phyloP scores from a whole-genome alignment of 2,888 invertebrate genomes.

The Pachymerium ferrugineum region DNA sequence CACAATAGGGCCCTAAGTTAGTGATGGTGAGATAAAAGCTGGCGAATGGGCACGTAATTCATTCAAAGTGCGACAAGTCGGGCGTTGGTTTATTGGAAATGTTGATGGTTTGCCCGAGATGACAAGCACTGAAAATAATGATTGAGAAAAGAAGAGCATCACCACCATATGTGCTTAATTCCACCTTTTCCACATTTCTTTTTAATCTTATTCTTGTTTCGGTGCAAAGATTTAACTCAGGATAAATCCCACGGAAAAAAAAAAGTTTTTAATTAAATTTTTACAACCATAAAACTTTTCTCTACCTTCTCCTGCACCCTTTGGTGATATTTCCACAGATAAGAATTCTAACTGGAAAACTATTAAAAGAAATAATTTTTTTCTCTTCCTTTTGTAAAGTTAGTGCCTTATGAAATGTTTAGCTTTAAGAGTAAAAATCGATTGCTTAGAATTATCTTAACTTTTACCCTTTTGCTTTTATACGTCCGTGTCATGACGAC shows the following conservation, averaged over 20 bases:
- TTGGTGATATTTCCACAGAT: background rate
- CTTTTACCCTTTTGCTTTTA: background rate
- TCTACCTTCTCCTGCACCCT: background rate
- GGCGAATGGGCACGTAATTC: conserved; percentile 16
- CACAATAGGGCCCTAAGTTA: conserved; percentile 15
- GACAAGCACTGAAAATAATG: background rate
- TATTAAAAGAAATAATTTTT: background rate
- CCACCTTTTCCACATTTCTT: background rate
- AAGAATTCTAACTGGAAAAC: background rate
- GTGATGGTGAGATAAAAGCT: conserved; percentile 3
- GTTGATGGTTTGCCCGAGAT: background rate
- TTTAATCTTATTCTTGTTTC: background rate
- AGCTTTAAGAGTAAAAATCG: background rate
- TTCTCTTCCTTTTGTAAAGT: background rate
- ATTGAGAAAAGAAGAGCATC: background rate
- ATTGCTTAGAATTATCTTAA: background rate
- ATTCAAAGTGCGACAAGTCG: conserved; percentile 14
- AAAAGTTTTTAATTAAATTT: background rate
- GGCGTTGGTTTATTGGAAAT: conserved; percentile 7
- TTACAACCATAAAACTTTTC: background rate
- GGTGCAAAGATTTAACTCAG: background rate
- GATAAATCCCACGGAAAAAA: background rate
- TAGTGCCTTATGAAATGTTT: background rate
- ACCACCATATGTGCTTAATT: background rate
- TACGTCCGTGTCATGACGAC: background rate